A percentile compares a stretch with the other conserved stretches of the same genome.
These are phyloP conservation scores for Drosophila sproati DNA, from an alignment of 1,140 invertebrate genomes.

Conservation along the genomic window DNA sequence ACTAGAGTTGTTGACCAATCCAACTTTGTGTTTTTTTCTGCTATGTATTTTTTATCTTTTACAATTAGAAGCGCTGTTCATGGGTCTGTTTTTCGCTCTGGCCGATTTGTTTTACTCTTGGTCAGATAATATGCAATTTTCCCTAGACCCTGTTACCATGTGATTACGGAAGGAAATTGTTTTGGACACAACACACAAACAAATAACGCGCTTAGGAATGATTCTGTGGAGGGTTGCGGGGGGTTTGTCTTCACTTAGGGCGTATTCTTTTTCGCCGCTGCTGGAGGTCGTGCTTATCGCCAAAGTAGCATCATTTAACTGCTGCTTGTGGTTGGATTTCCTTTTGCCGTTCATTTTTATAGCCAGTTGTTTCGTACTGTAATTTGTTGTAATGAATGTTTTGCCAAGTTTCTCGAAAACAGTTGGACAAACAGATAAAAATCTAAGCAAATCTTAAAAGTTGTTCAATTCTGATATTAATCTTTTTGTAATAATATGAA, in stretches of 20 bases:
- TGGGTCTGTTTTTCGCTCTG: conserved; percentile 48
- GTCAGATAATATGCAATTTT: conserved; percentile 77
- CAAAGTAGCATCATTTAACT: conserved; percentile 79
- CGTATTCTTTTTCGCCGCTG: conserved; percentile 26
- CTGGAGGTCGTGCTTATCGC: conserved; percentile 62
- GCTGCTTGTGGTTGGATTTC: conserved; percentile 62
- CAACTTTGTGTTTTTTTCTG: conserved; percentile 36
- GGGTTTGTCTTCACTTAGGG: conserved; percentile 23
- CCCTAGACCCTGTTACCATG: conserved; percentile 62
- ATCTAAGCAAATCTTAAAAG: conserved; percentile 24
- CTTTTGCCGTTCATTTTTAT: conserved; percentile 32
- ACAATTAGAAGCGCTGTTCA: conserved; percentile 75
- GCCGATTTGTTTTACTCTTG: conserved; percentile 65
- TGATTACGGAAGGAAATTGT: conserved; percentile 84
- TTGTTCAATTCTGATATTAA: background rate
- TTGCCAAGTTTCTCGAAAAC: conserved; percentile 31
- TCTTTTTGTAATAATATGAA: background rate
- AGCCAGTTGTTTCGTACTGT: conserved; percentile 34
- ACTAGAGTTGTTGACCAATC: conserved; percentile 63
- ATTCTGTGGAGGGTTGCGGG: conserved; percentile 1
- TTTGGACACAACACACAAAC: conserved; percentile 78
- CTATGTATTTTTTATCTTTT: conserved; percentile 72
- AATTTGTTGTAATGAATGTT: conserved; percentile 71
- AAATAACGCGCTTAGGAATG: conserved; percentile 64
- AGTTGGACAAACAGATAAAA: conserved; percentile 9